phyloP scores from a whole-genome alignment of 2,888 invertebrate species.

The Platycheirus rosarum region DNA sequence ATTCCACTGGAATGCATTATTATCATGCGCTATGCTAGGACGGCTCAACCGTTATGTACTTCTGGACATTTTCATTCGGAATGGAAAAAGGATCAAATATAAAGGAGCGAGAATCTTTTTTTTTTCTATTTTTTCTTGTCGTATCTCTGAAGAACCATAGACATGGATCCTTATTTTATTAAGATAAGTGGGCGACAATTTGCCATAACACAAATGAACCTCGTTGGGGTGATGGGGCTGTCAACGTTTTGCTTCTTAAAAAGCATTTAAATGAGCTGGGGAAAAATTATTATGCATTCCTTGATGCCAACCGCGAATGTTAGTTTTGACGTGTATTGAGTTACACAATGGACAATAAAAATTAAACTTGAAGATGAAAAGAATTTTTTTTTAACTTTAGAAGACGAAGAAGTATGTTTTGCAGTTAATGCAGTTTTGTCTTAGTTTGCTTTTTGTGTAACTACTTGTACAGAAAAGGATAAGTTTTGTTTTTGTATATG shows the following conservation, averaged over 20 bases:
- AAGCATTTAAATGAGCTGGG: constrained; percentile 51
- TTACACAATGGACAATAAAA: constrained; percentile 42
- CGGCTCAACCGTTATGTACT: constrained; percentile 17
- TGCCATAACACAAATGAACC: constrained; percentile 58
- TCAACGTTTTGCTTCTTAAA: not conserved
- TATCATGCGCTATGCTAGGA: constrained; percentile 29
- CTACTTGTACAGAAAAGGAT: no score
- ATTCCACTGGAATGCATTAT: constrained; percentile 54
- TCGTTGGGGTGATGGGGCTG: constrained; percentile 30
- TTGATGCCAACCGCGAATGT: constrained; percentile 30
- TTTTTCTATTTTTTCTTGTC: not conserved
- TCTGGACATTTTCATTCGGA: constrained; percentile 25
- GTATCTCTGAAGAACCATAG: constrained; percentile 15
- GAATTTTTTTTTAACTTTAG: no score
- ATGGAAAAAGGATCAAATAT: constrained; percentile 47
- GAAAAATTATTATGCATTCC: constrained; percentile 44
- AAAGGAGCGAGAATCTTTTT: constrained; percentile 1
- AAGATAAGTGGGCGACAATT: constrained; percentile 68
- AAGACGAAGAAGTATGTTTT: not conserved
- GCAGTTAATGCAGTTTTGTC: no score
- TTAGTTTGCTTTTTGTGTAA: no score
- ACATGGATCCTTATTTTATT: constrained; percentile 62
- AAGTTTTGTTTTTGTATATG: no score
- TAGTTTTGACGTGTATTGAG: constrained; percentile 52
- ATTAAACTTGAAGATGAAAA: constrained; percentile 44